Evolutionary conservation across 1,140 invertebrate genomes (phyloP).

Genomic region (Melitaea cinxia): DNA sequence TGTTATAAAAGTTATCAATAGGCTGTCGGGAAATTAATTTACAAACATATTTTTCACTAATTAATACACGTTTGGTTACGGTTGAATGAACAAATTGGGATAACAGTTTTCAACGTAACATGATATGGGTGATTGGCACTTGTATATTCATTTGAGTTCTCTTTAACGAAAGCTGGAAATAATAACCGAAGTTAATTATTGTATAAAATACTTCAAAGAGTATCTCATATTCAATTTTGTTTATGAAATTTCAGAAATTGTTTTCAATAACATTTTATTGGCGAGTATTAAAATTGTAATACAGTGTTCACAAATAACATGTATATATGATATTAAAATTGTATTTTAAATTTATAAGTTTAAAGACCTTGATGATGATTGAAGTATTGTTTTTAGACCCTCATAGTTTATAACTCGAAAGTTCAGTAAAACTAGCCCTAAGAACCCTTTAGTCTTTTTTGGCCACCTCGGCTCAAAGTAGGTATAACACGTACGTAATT

Average conservation of each 20-base stretch:
- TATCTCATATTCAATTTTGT: background rate
- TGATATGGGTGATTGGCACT: constrained; percentile 11
- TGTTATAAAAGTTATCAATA: constrained; percentile 27
- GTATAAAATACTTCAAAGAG: background rate
- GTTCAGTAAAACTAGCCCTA: no score
- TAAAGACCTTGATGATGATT: no score
- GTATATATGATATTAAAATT: no score
- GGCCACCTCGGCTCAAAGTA: no score
- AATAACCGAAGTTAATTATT: background rate
- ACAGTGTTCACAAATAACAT: background rate
- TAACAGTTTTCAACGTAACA: constrained; percentile 23
- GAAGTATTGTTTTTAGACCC: no score
- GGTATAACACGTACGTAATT: no score
- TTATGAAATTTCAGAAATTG: constrained; percentile 1
- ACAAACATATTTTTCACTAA: constrained; percentile 37
- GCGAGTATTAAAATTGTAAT: background rate
- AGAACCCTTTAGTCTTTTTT: no score
- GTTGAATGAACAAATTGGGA: constrained; percentile 22
- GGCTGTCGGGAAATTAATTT: constrained; percentile 38
- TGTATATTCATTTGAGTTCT: constrained; percentile 12
- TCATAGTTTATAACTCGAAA: no score
- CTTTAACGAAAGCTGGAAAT: constrained; percentile 7
- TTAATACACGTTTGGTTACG: constrained; percentile 30
- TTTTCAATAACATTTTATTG: background rate
- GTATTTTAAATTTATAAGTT: no score